Evolutionary conservation across 2,888 invertebrate genomes (phyloP).

Genomic region (Cataglyphis cursor): DNA sequence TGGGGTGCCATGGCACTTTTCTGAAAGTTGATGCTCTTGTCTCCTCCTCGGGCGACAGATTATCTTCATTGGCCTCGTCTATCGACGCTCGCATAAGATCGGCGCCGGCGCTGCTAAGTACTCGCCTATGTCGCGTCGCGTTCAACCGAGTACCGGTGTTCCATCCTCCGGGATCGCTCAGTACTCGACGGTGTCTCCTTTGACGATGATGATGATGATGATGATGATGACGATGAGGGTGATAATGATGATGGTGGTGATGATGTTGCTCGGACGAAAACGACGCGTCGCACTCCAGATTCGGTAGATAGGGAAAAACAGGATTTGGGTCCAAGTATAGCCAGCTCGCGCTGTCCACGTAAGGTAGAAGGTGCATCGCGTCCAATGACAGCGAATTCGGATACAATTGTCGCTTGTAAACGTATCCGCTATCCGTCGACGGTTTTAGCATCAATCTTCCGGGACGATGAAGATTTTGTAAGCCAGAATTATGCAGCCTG

Average conservation of each 20-base stretch:
- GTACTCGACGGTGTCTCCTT: conserved; percentile 77
- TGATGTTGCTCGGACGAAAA: conserved; percentile 59
- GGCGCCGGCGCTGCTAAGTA: conserved; percentile 73
- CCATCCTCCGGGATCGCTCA: conserved; percentile 79
- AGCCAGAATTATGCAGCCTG: conserved; percentile 68
- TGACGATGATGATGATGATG: conserved; percentile 66
- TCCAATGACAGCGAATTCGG: conserved; percentile 58
- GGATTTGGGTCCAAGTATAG: conserved; percentile 81
- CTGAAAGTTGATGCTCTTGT: conserved; percentile 83
- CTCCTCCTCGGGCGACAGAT: conserved; percentile 73
- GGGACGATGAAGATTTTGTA: conserved; percentile 64
- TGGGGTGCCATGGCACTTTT: conserved; percentile 87
- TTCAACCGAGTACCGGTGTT: conserved; percentile 51
- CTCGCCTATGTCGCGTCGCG: conserved; percentile 75
- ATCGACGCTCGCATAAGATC: conserved; percentile 65
- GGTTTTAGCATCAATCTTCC: conserved; percentile 72
- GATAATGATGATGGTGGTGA: conserved; percentile 70
- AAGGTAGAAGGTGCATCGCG: conserved; percentile 72
- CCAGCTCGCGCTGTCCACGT: conserved; percentile 82
- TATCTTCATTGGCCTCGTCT: conserved; percentile 70
- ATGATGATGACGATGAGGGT: conserved; percentile 65
- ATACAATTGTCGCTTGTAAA: conserved; percentile 46
- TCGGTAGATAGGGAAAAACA: conserved; percentile 65
- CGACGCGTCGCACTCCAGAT: conserved; percentile 47
- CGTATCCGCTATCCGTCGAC: conserved; percentile 53